These are phyloP conservation scores for Danio aesculapii DNA, from an alignment of 2,797 vertebrate genomes.

Conservation along the genomic window DNA sequence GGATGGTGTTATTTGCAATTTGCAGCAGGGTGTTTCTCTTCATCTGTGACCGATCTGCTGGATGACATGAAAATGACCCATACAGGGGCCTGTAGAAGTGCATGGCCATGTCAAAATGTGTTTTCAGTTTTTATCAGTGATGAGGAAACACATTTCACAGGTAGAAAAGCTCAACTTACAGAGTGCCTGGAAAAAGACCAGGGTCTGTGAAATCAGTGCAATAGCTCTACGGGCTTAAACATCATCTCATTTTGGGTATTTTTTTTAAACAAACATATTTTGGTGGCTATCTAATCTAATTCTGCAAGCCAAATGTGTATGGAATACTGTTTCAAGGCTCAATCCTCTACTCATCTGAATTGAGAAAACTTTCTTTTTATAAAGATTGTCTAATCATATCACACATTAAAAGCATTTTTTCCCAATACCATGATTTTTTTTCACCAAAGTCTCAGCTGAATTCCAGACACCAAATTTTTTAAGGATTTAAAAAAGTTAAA, in stretches of 20 bases:
- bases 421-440: no score
- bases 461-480: no score
- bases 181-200: neutral
- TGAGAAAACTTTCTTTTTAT: no score
- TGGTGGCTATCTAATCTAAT: neutral
- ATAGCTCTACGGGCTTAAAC: neutral
- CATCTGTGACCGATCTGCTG: conserved; percentile 16
- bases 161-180: neutral
- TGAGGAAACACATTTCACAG: conserved; percentile 2
- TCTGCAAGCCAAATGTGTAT: no score
- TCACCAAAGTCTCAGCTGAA: no score
- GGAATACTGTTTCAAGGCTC: no score
- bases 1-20: conserved; percentile 25
- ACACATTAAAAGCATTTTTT: no score
- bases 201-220: neutral
- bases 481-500: no score
- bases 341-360: no score
- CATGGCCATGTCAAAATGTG: conserved; percentile 26
- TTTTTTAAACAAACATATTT: neutral
- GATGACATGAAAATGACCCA: conserved; percentile 13
- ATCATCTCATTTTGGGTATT: neutral
- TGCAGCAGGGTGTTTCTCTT: conserved; percentile 22
- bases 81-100: neutral
- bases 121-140: conserved; percentile 15
- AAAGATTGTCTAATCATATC: no score